phyloP scores from a whole-genome alignment of 2,888 invertebrate species.

The Proisotoma minuta region DNA sequence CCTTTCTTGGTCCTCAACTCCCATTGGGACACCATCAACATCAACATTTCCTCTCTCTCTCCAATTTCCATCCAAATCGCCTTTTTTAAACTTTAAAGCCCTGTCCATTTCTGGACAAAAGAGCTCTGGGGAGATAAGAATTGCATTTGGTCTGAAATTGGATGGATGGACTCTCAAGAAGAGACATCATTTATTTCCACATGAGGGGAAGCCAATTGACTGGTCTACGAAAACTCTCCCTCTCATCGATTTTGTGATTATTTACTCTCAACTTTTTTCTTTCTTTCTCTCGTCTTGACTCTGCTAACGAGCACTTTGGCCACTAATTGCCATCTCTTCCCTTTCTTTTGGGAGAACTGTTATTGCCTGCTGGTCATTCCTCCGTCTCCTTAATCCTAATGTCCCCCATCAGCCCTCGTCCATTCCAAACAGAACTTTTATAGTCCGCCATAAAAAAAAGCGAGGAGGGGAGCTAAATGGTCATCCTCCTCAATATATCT shows the following conservation, averaged over 20 bases:
- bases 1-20: conserved; percentile 5
- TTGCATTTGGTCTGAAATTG: neutral
- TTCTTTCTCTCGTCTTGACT: neutral
- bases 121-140: neutral
- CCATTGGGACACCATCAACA: neutral
- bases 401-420: conserved; percentile 16
- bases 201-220: neutral
- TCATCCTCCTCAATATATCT: conserved; percentile 4
- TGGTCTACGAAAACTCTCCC: neutral
- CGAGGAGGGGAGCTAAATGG: conserved; percentile 2
- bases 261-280: neutral
- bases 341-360: neutral
- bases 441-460: conserved; percentile 3
- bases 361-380: conserved; percentile 2
- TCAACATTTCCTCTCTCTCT: conserved; percentile 4
- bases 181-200: too few species aligned
- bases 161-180: neutral
- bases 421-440: conserved; percentile 7
- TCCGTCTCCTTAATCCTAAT: conserved; percentile 1
- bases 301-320: neutral
- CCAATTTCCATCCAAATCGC: conserved; percentile 4
- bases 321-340: neutral
- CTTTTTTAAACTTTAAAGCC: conserved; percentile 6
- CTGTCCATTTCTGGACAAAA: neutral
- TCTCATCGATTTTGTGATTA: conserved; percentile 20